Evolutionary conservation across 2,113 vertebrate genomes (phyloP).

Genomic region (Eleginops maclovinus): DNA sequence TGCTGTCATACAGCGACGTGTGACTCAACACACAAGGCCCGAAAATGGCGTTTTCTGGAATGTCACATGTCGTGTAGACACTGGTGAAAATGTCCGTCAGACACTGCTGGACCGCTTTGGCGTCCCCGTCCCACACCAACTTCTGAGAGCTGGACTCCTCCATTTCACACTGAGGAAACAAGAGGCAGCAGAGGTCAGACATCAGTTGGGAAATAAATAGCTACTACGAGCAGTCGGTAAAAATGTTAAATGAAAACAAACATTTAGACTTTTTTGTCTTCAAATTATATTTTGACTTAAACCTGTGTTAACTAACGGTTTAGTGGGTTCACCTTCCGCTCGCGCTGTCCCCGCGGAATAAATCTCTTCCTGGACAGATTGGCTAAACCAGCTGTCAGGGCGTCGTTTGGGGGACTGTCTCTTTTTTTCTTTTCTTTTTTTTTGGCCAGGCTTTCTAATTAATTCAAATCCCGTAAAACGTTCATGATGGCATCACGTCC

Average conservation of each 20-base stretch:
- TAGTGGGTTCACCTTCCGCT: background rate
- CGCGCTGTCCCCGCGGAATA: constrained; percentile 43
- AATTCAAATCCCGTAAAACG: constrained; percentile 57
- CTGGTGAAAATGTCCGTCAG: constrained; percentile 98
- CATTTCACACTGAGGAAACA: constrained; percentile 82
- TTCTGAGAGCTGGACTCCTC: constrained; percentile 92
- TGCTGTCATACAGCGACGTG: constrained; percentile 97
- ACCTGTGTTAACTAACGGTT: background rate
- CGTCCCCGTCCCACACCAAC: constrained; percentile 93
- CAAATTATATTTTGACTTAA: background rate
- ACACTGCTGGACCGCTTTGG: constrained; percentile 97
- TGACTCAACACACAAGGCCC: constrained; percentile 96
- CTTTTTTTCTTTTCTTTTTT: background rate
- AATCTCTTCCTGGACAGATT: constrained; percentile 56
- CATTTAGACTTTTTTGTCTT: background rate
- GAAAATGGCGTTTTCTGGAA: constrained; percentile 96
- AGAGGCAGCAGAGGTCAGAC: background rate
- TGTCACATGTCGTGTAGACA: constrained; percentile 97
- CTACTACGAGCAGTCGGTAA: too few relatives aligned
- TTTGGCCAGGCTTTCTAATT: constrained; percentile 51
- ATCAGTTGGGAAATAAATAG: background rate
- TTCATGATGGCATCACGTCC: constrained; percentile 28
- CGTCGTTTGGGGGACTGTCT: constrained; percentile 38
- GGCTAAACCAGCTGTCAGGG: constrained; percentile 63
- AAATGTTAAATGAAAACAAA: too few relatives aligned